phyloP scores from a whole-genome alignment of 2,797 vertebrate genomes.

The Lacerta viridis region DNA sequence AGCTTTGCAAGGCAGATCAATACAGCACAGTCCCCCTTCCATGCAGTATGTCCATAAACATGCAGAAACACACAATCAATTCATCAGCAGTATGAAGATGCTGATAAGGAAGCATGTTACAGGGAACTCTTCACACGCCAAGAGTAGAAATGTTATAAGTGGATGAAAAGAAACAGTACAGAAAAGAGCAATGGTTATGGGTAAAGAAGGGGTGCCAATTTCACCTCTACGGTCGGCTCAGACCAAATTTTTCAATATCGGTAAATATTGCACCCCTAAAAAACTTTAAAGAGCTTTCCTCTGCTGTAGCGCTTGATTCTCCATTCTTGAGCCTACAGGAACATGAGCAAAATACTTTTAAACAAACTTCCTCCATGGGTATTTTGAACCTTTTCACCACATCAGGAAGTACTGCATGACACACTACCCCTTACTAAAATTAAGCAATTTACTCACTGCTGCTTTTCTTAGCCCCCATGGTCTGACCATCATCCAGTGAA shows the following conservation, averaged over 20 bases:
- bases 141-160: slow-evolving; percentile 21
- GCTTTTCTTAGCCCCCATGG: slow-evolving; percentile 90
- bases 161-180: slow-evolving; percentile 31
- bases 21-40: background rate
- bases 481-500: slow-evolving; percentile 95
- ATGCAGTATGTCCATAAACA: slow-evolving; percentile 8
- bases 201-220: slow-evolving; percentile 30
- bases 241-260: background rate
- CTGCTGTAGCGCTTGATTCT: background rate
- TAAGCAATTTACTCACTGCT: slow-evolving; percentile 88
- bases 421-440: slow-evolving; percentile 3
- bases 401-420: background rate
- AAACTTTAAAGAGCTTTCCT: slow-evolving; percentile 4
- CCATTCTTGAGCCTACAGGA: background rate
- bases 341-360: background rate
- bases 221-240: slow-evolving; percentile 1
- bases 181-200: slow-evolving; percentile 52
- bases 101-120: slow-evolving; percentile 41
- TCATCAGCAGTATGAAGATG: slow-evolving; percentile 20
- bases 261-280: slow-evolving; percentile 3
- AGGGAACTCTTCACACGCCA: slow-evolving; percentile 43
- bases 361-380: background rate
- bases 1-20: background rate
- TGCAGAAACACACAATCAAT: slow-evolving; percentile 41
- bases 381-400: slow-evolving; percentile 4